Conservation (phyloP, 2,888 invertebrate species). For the Calliphora vomitoria region DNA sequence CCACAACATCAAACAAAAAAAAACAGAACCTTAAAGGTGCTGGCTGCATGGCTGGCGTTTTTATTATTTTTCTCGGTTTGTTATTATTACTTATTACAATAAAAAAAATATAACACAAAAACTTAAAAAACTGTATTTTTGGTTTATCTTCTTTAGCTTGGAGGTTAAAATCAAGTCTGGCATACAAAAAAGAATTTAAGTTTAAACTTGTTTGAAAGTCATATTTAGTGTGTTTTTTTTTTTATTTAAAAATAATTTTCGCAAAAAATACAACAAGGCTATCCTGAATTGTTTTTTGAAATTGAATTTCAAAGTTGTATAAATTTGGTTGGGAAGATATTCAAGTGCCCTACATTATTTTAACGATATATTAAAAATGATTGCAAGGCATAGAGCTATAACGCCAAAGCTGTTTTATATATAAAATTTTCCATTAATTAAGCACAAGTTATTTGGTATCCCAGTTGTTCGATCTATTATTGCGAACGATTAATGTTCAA, state of each 20-base stretch:
- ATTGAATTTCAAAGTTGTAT: not conserved
- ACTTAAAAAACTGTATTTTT: slow-evolving; percentile 46
- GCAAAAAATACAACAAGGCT: not conserved
- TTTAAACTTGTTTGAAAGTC: slow-evolving; percentile 57
- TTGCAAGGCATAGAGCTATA: too few species aligned
- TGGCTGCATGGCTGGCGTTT: slow-evolving; percentile 16
- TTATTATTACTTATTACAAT: slow-evolving; percentile 42
- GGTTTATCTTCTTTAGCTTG: slow-evolving; percentile 45
- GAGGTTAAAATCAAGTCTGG: slow-evolving; percentile 47
- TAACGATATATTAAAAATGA: too few species aligned
- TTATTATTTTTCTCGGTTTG: slow-evolving; percentile 23
- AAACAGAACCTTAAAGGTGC: slow-evolving; percentile 31
- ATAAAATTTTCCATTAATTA: too few species aligned
- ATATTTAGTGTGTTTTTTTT: slow-evolving; percentile 20
- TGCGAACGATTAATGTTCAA: too few species aligned
- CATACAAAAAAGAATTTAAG: not conserved
- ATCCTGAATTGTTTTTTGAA: not conserved
- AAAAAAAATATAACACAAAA: not conserved
- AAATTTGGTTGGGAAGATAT: not conserved
- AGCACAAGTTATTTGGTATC: too few species aligned
- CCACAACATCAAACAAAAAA: slow-evolving; percentile 11
- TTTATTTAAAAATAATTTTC: not conserved
- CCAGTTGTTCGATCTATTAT: too few species aligned
- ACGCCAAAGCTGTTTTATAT: too few species aligned
- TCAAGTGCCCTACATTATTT: too few species aligned